Base-by-base conservation (phyloP, 2,113 vertebrate species). In the Trochalopteron elliotii region DNA sequence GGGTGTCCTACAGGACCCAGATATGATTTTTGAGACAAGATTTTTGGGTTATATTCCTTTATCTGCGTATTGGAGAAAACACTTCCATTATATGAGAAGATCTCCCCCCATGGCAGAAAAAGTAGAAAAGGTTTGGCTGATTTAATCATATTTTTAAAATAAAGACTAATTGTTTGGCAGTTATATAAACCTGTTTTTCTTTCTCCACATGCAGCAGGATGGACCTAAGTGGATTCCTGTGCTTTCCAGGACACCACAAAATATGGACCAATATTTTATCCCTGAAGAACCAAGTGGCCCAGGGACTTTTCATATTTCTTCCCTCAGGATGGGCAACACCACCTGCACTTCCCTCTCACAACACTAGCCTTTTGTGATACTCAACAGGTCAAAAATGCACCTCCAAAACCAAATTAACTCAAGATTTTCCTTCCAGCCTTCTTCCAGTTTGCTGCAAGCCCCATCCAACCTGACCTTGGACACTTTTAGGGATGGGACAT, bases 31-130 rank as follows among this genome's bases (percentile, higher is more conserved):
- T 39, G 33, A 65, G 40, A 5, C 9, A 33, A 6, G 3, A 10
- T 15, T 61, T 88, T 56, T 12, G 10, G 8, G 50, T 59, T 28
- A 11, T 20, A 11, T 28, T 30, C 12, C 25, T 11, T 60, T 39
- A 67, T 19, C 22, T 23, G 5, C 17, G 8, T 5, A 3, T 11
- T n/a, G 44, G 10, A 67, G 63, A n/a, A 71, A 42, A 86, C 4
- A 12, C 1, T 14, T 52, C 37, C 2, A 0, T 10, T 15, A 4
- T 4, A 10, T 1, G 33, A 27, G 10, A 42, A 10, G 14, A 44
- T 9, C 1, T 16, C 5, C 2, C 2, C 4, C 10, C 25, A 39
- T 1, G 3, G 1, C 4, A 3, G n/a, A 16, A 64, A 22, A 64
- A 16, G 7, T 0, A 49, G 13, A 50, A 9, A 53, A 45, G 12